Percentiles rank a stretch among this genome's conserved stretches.
Evolutionary conservation across 2,113 vertebrate species (phyloP).

Genomic region (Sylvilagus bachmani): DNA sequence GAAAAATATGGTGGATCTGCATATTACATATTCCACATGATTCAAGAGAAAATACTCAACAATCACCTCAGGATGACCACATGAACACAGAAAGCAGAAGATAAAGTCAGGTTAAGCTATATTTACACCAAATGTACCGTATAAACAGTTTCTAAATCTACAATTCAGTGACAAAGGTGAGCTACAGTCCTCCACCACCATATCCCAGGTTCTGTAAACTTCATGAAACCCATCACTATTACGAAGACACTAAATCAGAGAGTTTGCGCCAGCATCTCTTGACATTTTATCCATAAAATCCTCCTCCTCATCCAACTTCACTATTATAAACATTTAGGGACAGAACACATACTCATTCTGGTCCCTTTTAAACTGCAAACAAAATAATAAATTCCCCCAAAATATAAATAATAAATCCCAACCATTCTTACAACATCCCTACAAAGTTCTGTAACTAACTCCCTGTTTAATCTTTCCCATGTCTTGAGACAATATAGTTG

Average conservation of each 20-base stretch:
- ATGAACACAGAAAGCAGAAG: constrained; percentile 22
- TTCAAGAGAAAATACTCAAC: constrained; percentile 48
- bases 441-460: not conserved
- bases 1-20: not conserved
- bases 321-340: constrained; percentile 17
- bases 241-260: not conserved
- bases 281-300: constrained; percentile 5
- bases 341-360: constrained; percentile 24
- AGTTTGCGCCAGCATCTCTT: not conserved
- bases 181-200: not conserved
- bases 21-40: not conserved
- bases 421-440: not conserved
- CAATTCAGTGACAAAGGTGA: constrained; percentile 5
- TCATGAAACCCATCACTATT: not conserved
- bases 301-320: not conserved
- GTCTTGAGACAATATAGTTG: not conserved
- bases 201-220: not conserved
- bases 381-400: constrained; percentile 3
- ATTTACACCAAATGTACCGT: not conserved
- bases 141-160: not conserved
- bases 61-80: not conserved
- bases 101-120: constrained; percentile 18
- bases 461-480: not conserved
- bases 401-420: not conserved
- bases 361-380: constrained; percentile 23